Conservation (phyloP, 2,797 vertebrate species). For the Fringilla coelebs region DNA sequence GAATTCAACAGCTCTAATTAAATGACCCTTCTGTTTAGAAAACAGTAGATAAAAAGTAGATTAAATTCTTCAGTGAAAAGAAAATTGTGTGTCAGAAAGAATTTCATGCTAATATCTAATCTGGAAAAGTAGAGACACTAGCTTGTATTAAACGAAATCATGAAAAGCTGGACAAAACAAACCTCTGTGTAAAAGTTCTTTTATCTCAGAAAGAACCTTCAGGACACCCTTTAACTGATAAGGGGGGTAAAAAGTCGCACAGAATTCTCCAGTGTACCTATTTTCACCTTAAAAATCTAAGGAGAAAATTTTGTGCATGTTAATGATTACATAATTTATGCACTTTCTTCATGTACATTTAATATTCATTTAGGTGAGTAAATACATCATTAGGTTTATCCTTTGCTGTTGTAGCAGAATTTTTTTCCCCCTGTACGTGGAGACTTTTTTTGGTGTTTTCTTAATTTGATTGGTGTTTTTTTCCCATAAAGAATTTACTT, state of each 20-base stretch:
- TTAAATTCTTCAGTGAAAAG: background rate
- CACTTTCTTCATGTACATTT: background rate
- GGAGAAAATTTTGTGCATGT: background rate
- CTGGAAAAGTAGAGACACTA: background rate
- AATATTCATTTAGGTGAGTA: background rate
- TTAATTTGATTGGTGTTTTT: background rate
- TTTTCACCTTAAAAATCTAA: background rate
- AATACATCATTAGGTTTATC: background rate
- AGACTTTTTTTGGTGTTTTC: background rate
- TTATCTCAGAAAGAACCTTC: background rate
- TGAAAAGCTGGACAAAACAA: background rate
- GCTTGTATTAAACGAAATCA: background rate
- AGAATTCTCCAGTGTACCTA: background rate
- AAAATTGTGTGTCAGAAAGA: background rate
- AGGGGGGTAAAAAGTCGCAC: accelerated
- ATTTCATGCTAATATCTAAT: background rate
- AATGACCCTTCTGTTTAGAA: background rate
- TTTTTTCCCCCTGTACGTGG: background rate
- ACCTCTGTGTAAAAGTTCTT: background rate
- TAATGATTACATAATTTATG: background rate
- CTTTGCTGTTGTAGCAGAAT: no score
- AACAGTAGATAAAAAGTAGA: background rate
- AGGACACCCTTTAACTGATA: background rate
- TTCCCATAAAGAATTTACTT: background rate
- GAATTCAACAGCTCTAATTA: background rate